Evolutionary conservation across 2,888 invertebrate species (phyloP).

Genomic region (Galerucella nymphaeae): DNA sequence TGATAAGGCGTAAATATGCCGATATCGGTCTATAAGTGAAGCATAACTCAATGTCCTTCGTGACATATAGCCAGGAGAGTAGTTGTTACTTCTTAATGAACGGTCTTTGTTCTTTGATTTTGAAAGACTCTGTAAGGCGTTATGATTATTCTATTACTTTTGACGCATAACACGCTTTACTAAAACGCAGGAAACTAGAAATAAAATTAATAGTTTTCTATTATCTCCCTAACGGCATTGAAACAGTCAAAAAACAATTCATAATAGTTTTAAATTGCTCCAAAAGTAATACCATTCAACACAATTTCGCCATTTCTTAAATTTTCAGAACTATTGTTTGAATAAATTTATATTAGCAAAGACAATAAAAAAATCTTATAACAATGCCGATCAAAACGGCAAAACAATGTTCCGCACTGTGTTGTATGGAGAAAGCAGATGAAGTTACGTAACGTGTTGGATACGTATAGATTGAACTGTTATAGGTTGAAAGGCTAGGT

Average conservation of each 20-base stretch:
- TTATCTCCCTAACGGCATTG: no score
- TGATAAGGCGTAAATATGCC: no score
- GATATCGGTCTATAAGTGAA: no score
- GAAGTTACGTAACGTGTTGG: background rate
- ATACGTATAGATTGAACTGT: conserved; percentile 4
- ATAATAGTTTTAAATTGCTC: background rate
- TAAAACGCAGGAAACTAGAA: no score
- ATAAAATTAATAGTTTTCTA: no score
- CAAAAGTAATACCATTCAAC: background rate
- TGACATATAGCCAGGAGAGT: no score
- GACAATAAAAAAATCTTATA: conserved; percentile 31
- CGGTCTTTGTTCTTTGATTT: no score
- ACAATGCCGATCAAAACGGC: conserved; percentile 40
- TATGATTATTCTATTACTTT: no score
- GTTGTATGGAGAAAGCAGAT: conserved; percentile 41
- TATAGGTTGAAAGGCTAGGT: conserved; percentile 3
- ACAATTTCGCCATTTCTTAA: background rate
- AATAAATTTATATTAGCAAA: background rate
- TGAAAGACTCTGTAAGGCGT: no score
- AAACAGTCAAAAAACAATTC: background rate
- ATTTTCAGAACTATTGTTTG: background rate
- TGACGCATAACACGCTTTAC: no score
- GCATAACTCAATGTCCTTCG: no score
- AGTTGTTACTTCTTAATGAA: no score
- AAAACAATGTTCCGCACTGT: conserved; percentile 44